phyloP scores from a whole-genome alignment of 2,113 vertebrate species.

The Apus apus region DNA sequence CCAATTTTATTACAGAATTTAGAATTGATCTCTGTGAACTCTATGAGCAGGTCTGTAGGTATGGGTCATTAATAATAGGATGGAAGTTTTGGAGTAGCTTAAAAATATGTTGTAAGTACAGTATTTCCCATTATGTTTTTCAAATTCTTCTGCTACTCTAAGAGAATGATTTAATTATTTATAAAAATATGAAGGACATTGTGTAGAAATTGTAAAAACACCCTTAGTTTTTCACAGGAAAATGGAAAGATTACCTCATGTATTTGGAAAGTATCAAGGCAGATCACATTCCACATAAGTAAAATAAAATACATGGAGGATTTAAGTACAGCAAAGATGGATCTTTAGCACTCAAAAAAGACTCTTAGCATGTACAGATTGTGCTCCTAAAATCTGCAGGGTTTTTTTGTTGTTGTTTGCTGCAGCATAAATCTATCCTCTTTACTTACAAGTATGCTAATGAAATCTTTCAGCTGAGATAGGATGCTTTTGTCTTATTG shows the following conservation, averaged over 20 bases:
- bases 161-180: not conserved
- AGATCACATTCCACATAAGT: not conserved
- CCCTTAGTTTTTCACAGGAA: not conserved
- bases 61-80: not conserved
- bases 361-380: not conserved
- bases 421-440: not conserved
- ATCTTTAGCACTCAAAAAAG: not conserved
- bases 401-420: not conserved
- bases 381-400: not conserved
- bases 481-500: not conserved
- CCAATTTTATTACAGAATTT: not conserved
- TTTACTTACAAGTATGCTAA: not conserved
- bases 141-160: not conserved
- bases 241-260: not conserved
- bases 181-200: not conserved
- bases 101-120: not conserved
- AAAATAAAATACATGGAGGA: not conserved
- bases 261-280: not conserved
- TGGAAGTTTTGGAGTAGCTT: not conserved
- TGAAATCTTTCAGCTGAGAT: not conserved
- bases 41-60: not conserved
- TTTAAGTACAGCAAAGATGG: not conserved
- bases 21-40: not conserved
- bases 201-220: not conserved
- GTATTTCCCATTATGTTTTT: not conserved